Percentiles rank a stretch among this genome's conserved stretches.
Conservation (phyloP, 2,888 invertebrate genomes). For the Patella depressa region DNA sequence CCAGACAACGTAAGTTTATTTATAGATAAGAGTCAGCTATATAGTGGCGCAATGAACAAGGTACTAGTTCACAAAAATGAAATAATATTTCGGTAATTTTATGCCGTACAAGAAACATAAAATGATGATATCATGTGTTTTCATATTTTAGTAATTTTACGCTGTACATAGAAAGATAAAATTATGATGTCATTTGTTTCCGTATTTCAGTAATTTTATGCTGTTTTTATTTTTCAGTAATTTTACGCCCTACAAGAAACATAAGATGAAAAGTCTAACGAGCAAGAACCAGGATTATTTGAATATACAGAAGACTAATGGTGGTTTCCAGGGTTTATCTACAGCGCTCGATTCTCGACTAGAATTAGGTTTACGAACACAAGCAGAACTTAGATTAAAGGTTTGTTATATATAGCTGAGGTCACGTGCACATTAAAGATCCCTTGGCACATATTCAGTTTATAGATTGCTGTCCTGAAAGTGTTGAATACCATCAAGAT, state of each 20-base stretch:
- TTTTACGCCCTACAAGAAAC: not conserved
- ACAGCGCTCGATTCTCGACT: slow-evolving; percentile 84
- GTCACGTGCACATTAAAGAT: no score
- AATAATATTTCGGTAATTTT: no score
- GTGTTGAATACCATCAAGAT: no score
- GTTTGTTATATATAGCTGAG: slow-evolving; percentile 31
- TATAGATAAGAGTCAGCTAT: not conserved
- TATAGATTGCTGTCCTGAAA: no score
- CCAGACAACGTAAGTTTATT: slow-evolving; percentile 1
- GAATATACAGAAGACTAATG: slow-evolving; percentile 1
- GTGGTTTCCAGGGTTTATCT: slow-evolving; percentile 62
- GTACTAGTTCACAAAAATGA: no score
- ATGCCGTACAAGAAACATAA: no score
- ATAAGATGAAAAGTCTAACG: not conserved
- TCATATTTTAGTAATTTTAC: not conserved
- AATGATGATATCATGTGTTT: no score
- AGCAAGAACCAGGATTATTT: not conserved
- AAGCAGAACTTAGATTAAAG: slow-evolving; percentile 82
- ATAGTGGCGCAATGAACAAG: no score
- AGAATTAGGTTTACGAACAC: slow-evolving; percentile 84
- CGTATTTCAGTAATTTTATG: no score
- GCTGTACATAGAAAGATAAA: not conserved
- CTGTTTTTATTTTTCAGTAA: not conserved
- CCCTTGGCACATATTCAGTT: no score
- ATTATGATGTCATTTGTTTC: not conserved